Evolutionary conservation across 2,888 invertebrate genomes (phyloP), one percentile per base, ranked within the genome.

Genomic region (Sipha maydis): DNA sequence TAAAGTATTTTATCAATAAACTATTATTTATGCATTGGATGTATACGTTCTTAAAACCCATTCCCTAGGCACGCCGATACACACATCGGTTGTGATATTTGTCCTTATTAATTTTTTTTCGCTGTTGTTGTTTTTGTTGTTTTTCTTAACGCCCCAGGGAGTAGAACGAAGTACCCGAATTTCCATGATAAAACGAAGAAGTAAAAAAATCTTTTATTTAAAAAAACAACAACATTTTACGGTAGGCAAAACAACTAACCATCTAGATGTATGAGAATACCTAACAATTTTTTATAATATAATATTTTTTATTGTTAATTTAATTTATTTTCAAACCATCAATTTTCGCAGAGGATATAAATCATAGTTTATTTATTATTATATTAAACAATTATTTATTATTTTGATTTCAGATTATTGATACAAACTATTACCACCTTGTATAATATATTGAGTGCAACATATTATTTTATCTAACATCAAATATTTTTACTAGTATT

Each of bases 1-100:
- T 75, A 75, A 75, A 76, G 28, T 67, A 77, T 83, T 71, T 85
- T 85, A 77, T 85, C 85, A 77, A 85, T 85, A 85, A 85, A 85
- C 77, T 85, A 85, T 85, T 77, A 85, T 85, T 85, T 85, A 85
- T 77, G 77, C 85, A 48, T 85, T 69, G 31, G 77, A 77, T 85
- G 67, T 77, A 67, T 48, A 19, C 48, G 85, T 77, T 67, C 48
- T 77, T 61, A 67, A 19, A 31, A 28, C n/a, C 21, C 77, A 67
- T 77, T 85, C 77, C 85, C 85, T 25, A 77, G 77, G 67, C n/a
- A 61, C 61, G 38, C 77, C 17, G 25, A 25, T 41, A 85, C 85
- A 77, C 85, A 77, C 77, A 85, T 85, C 77, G 48, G 85, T 67
- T 48, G 85, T 84, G 77, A 77, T 85, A 85, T 85, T 77, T 85